Base-by-base conservation (phyloP, 2,113 vertebrate species). In the Conger conger region DNA sequence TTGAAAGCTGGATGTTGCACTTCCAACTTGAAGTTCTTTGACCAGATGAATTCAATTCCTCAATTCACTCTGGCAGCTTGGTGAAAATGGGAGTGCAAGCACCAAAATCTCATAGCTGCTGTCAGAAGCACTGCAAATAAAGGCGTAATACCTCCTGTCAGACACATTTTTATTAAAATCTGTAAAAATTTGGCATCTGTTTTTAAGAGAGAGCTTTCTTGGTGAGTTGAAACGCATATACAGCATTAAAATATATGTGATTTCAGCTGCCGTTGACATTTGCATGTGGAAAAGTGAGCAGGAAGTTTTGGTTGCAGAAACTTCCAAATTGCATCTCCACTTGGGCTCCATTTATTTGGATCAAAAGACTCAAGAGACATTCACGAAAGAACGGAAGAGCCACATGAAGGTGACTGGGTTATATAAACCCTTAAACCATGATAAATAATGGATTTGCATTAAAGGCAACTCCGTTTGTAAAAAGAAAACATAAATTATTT, bases 381-480 rank as follows among this genome's bases (percentile, higher is more conserved):
- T 73, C 23, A 5, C n/a, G 15, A 73, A 8, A 73, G n/a, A 73
- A 73, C 27, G 33, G 68, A 73, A 33, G 68, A 73, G 33, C 68
- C 13, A 1, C 68, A 73, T 33, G n/a, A 33, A 73, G 68, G 68
- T 27, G 11, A 73, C 33, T 73, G 23, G 9, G n/a, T 73, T 73
- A 73, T 73, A 27, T 73, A 73, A 13, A n/a, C 13, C 68, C 68
- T 30, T 73, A 9, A 33, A 27, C n/a, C 27, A 33, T 33, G n/a
- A 73, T 73, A 73, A 73, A 73, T 73, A 73, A 73, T 73, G n/a
- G 9, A 73, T 73, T 73, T 73, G 68, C 68, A 73, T 73, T 73
- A 30, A 73, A n/a, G 68, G 68, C 68, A 73, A 73, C 68, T 73
- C n/a, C 6, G 9, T 23, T 63, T 9, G 33, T 33, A 73, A 73